Percentiles rank a stretch among this genome's conserved stretches.
These are phyloP conservation scores for Condylura cristata DNA, from an alignment of 2,113 vertebrate genomes.

Conservation along the genomic window DNA sequence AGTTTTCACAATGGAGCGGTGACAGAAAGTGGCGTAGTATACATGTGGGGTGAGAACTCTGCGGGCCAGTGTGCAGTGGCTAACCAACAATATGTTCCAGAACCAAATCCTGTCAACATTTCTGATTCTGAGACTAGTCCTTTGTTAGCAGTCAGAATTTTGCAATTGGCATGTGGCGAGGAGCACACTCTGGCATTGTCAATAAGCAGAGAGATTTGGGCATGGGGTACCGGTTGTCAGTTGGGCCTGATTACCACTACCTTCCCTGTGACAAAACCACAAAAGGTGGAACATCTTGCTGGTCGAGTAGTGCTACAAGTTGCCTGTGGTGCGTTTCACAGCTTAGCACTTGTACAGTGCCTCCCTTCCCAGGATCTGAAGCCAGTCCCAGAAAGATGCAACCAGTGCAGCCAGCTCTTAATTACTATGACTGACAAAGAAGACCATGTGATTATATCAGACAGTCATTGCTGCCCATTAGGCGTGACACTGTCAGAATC, in stretches of 20 bases:
- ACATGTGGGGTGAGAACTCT: constrained; percentile 97
- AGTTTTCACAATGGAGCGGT: constrained; percentile 94
- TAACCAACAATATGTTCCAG: constrained; percentile 87
- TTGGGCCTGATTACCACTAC: constrained; percentile 88
- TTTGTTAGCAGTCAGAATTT: constrained; percentile 86
- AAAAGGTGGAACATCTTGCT: constrained; percentile 93
- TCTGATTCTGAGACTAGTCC: constrained; percentile 87
- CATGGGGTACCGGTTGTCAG: constrained; percentile 97
- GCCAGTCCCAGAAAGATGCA: constrained; percentile 93
- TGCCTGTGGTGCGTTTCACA: constrained; percentile 94
- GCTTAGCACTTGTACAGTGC: constrained; percentile 94
- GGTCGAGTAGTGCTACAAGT: constrained; percentile 95
- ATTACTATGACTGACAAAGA: constrained; percentile 99
- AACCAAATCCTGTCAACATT: constrained; percentile 91
- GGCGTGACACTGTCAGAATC: constrained; percentile 89
- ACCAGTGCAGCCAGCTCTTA: constrained; percentile 95
- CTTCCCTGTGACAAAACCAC: constrained; percentile 93
- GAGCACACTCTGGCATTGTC: constrained; percentile 95
- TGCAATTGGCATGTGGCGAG: constrained; percentile 95
- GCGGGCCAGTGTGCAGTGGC: constrained; percentile 94
- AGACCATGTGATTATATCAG: constrained; percentile 99
- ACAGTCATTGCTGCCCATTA: constrained; percentile 94
- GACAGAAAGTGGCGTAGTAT: constrained; percentile 92
- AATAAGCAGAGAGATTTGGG: constrained; percentile 93
- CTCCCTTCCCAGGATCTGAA: constrained; percentile 88